Base-by-base conservation (phyloP, 2,797 vertebrate species). In the Xiphophorus birchmanni region DNA sequence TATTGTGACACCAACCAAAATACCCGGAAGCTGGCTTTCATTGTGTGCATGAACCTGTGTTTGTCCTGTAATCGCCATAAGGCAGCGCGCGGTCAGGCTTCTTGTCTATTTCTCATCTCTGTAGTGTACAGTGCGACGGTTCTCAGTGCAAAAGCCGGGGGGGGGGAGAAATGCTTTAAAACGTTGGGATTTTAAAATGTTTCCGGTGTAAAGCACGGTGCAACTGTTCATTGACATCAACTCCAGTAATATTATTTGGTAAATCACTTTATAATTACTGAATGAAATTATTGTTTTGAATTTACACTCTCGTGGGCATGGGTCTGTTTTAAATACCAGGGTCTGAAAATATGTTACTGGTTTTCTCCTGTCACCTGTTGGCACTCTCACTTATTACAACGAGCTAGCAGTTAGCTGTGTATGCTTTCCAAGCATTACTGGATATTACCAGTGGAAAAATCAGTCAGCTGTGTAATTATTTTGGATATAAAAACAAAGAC, bases 41-140 rank as follows among this genome's bases (percentile, higher is more conserved):
- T 94, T 93, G 94, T 96, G 95, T 96, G 95, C 95, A 96, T 96
- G 95, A 96, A 93, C 87, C 90, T 94, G 93, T 95, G 91, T 95
- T 94, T 95, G 94, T 96, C 90, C 92, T 93, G 95, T 96, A 93
- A 90, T 93, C 93, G 88, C 92, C 82, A 90, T 92, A 89, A 90
- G 88, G 91, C 91, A 88, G 85, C 87, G 89, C 85, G 90, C 93
- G 88, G 85, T 92, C 50, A 75, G 92, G 87, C 83, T 82, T 82
- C 76, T 54, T 76, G 84, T 80, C 80, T 83, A 80, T 86, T 90
- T 82, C 88, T 89, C 82, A 91, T 92, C 83, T 92, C 85, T 89
- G 84, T 76, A 82, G 83, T 94, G 92, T 90, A 89, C 85, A 89
- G 87, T 89, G 40, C 75, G 73, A 84, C 87, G 71, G 87, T 74